Base-by-base conservation (phyloP, 2,888 invertebrate species). In the Leptarthrus brevirostris region DNA sequence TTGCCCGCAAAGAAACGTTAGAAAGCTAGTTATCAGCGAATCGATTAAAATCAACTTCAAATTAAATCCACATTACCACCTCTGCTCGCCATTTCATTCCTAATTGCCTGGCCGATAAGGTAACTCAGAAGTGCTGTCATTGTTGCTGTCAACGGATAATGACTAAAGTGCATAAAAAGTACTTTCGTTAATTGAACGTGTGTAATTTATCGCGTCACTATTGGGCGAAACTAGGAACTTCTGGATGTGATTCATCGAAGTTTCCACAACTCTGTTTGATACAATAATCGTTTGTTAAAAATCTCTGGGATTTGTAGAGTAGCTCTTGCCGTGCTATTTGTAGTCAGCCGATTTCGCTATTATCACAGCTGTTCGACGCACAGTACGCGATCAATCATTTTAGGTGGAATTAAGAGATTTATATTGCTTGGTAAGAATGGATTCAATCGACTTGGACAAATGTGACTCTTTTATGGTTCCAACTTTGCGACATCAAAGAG, bases 381-480 rank as follows among this genome's bases (percentile, higher is more conserved):
- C 49, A 26, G 40, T 66, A 49, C 24, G 16, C 18, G 69, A 69
- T 69, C 69, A 69, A 69, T 69, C 69, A 69, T 69, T 69, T 69
- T 69, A n/a, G 69, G 52, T 52, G 69, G 69, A 69, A 69, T 69
- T 52, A 69, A 69, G 34, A 69, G 69, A 49, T 69, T 69, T 69
- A 47, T 69, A 69, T 34, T 49, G 52, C 69, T 8, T 20, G 24
- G 30, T 6, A 20, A 54, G 54, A 54, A 54, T 54, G 54, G 54
- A 54, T 54, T 30, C 30, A 26, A 69, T 69, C 69, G 30, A 69
- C 69, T 69, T 69, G 40, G 24, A 49, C 69, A 49, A 52, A 69
- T 40, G 47, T 26, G 64, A 47, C 64, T 14, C 26, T 47, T 66
- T 66, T 66, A 66, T 66, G 64, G 47, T 16, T 14, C 44, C 47